Evolutionary conservation across 2,797 vertebrate genomes (phyloP), one percentile per base, ranked within the genome.

Genomic region (Lacerta viridis): DNA sequence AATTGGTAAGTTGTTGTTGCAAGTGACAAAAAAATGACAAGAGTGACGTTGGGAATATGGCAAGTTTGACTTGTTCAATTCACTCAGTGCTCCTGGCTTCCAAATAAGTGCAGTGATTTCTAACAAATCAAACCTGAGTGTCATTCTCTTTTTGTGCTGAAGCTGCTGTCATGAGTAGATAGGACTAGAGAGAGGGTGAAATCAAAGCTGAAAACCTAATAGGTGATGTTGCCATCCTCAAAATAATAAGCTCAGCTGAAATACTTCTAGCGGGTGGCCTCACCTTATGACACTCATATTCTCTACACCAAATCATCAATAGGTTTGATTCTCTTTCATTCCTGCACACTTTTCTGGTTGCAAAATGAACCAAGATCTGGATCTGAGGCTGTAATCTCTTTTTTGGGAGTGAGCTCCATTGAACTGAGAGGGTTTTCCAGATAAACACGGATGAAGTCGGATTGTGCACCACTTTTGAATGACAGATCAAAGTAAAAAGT

Each of bases 1-100:
- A 95, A 95, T 92, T 83, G 93, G 88, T 85, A 90, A 90, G 74
- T 92, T 96, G 90, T 94, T 95, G 92, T 94, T 96, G 84, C 90
- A 95, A 94, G 87, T 93, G 92, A 93, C 92, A 93, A 93, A 92
- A 92, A 91, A 92, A 43, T 23, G 85, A 94, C 41, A 72, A 23
- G 86, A 91, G 85, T 93, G 91, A 86, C 84, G 33, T n/a, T 66
- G 27, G 71, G 79, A 39, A 92, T 72, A 87, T 18, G 68, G 46
- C 84, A 93, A 91, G 88, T 88, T 90, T 75, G 92, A 93, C 91
- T 87, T 89, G 86, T 90, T 88, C 90, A 83, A 89, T 75, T 78
- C 81, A 92, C 41, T 83, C 90, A 92, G 71, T 61, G 15, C 17
- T 1, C 93, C 87, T 78, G 82, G 69, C 91, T 94, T 89, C 86